A percentile compares a stretch with the other conserved stretches of the same genome.
Conservation (phyloP, 2,113 vertebrate genomes). For the Tyto alba region DNA sequence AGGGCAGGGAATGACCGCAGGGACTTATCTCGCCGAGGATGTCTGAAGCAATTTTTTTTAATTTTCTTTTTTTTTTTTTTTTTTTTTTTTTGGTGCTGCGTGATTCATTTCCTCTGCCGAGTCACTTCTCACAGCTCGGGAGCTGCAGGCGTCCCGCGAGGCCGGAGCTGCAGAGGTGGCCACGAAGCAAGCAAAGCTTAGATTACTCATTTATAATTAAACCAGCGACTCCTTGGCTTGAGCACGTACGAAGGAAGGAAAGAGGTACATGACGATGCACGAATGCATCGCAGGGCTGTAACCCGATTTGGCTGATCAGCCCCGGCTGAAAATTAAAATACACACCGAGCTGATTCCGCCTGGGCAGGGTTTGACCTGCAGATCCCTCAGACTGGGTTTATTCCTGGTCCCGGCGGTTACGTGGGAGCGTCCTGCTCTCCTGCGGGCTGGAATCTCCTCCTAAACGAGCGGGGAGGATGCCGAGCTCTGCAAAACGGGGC, state of each 20-base stretch:
- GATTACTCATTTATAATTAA: not conserved
- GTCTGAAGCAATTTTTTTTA: not conserved
- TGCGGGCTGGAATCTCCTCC: not conserved
- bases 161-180: not conserved
- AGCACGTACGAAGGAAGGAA: not conserved
- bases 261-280: not conserved
- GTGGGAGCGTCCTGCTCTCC: not conserved
- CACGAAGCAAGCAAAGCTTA: not conserved
- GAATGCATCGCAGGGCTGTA: no score
- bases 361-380: not conserved
- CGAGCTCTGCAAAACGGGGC: not conserved
- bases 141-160: not conserved
- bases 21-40: not conserved
- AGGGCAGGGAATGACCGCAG: rapidly evolving
- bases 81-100: not conserved
- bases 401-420: rapidly evolving
- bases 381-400: not conserved
- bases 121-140: not conserved
- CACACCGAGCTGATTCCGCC: not conserved
- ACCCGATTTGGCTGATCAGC: no score
- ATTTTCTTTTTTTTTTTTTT: not conserved
- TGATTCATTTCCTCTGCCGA: not conserved
- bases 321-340: not conserved
- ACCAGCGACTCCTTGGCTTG: not conserved
- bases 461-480: not conserved